A percentile compares a stretch with the other conserved stretches of the same genome.
Evolutionary conservation across 2,888 invertebrate genomes (phyloP).

Genomic region (Gasteruption jaculator): DNA sequence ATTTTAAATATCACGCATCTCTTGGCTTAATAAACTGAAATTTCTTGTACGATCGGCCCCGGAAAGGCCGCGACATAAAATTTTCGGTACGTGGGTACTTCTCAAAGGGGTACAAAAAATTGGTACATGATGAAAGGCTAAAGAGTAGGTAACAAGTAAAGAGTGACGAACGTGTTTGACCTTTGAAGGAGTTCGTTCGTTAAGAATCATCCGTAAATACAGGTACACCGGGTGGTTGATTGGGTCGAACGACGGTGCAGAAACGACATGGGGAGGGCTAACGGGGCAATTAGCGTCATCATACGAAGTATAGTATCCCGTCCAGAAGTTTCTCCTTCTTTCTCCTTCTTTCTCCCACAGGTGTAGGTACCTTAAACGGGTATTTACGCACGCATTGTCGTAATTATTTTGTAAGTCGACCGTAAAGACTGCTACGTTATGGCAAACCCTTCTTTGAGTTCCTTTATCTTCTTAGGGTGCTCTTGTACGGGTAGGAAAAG

Average conservation of each 20-base stretch:
- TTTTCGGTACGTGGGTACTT: too few relatives aligned
- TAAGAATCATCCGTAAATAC: too few relatives aligned
- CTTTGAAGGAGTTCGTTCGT: constrained; percentile 18
- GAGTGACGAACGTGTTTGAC: constrained; percentile 10
- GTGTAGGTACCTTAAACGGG: constrained; percentile 30
- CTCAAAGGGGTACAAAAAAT: too few relatives aligned
- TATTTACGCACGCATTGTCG: constrained; percentile 34
- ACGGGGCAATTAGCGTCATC: constrained; percentile 29
- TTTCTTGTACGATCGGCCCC: too few relatives aligned
- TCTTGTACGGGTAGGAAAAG: too few relatives aligned
- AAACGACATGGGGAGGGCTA: constrained; percentile 20
- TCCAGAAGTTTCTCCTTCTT: constrained; percentile 9
- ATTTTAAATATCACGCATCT: too few relatives aligned
- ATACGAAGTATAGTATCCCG: constrained; percentile 20
- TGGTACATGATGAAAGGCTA: too few relatives aligned
- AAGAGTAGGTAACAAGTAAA: too few relatives aligned
- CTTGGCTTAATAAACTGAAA: too few relatives aligned
- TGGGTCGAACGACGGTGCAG: constrained; percentile 5
- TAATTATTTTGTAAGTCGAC: constrained; percentile 33
- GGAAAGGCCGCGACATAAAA: too few relatives aligned
- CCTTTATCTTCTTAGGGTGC: constrained; percentile 19
- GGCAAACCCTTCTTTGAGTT: constrained; percentile 19
- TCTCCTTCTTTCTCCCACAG: constrained; percentile 13
- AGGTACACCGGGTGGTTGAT: constrained; percentile 17
- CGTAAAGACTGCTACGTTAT: constrained; percentile 32